These are phyloP conservation scores for Serrognathus titanus DNA, from an alignment of 2,888 invertebrate genomes.

Conservation along the genomic window DNA sequence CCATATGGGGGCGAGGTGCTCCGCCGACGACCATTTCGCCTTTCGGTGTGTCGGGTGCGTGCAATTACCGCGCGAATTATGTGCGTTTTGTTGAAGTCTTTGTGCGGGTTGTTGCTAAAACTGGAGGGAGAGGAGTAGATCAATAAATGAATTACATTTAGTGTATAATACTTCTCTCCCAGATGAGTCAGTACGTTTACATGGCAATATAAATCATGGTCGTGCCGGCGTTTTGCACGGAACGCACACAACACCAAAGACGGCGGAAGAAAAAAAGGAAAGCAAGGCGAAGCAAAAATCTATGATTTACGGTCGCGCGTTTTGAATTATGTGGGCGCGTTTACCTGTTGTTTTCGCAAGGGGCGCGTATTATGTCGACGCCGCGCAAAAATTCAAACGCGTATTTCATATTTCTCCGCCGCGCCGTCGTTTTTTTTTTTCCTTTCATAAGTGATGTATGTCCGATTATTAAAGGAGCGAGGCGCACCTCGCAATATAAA, in stretches of 20 bases:
- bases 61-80: constrained; percentile 22
- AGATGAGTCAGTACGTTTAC: constrained; percentile 23
- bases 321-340: neutral
- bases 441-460: neutral
- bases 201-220: constrained; percentile 3
- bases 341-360: neutral
- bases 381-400: neutral
- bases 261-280: neutral
- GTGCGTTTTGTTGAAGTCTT: constrained; percentile 23
- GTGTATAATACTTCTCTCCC: constrained; percentile 32
- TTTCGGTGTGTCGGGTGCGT: constrained; percentile 6
- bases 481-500: too few species aligned
- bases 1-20: constrained; percentile 15
- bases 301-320: neutral
- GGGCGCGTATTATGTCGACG: neutral
- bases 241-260: neutral
- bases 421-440: neutral
- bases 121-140: constrained; percentile 42
- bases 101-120: constrained; percentile 28
- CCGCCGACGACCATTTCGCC: constrained; percentile 1
- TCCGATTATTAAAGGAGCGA: too few species aligned
- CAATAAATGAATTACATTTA: constrained; percentile 51
- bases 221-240: neutral
- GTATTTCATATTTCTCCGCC: neutral
- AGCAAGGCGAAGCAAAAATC: neutral